Evolutionary conservation across 30 jellyfish, hydroid and myxozoan genomes (phyloP).

Genomic region (Turritopsis rubra): DNA sequence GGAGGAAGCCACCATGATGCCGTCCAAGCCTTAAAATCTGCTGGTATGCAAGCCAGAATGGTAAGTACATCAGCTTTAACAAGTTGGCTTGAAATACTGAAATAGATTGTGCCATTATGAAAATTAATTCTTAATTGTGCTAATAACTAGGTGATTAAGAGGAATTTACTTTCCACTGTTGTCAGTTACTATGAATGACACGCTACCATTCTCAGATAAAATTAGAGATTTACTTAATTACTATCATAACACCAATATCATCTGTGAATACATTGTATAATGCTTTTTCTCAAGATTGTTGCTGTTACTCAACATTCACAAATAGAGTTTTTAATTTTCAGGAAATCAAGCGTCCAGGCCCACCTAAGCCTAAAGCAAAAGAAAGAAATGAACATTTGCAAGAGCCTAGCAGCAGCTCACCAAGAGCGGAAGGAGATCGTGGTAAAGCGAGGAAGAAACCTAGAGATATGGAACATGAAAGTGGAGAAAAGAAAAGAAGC

Average conservation of each 20-base stretch:
- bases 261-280: no score
- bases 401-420: conserved; percentile 17
- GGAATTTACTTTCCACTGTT: no score
- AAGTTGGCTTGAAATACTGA: no score
- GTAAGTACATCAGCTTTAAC: conserved; percentile 41
- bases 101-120: not conserved
- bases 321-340: not conserved
- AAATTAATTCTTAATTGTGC: not conserved
- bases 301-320: not conserved
- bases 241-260: no score
- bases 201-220: not conserved
- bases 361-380: conserved; percentile 19
- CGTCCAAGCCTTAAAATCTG: conserved; percentile 73
- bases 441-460: conserved; percentile 36
- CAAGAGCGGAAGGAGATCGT: conserved; percentile 32
- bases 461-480: conserved; percentile 36
- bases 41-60: conserved; percentile 92
- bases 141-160: no score
- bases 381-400: conserved; percentile 21
- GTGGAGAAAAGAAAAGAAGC: conserved; percentile 7
- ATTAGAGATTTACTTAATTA: no score
- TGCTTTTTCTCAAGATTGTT: no score
- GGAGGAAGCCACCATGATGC: conserved; percentile 78
- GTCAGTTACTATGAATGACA: no score
- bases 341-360: conserved; percentile 39